Conservation (phyloP, 1,140 invertebrate genomes). For the Berghia stephanieae region DNA sequence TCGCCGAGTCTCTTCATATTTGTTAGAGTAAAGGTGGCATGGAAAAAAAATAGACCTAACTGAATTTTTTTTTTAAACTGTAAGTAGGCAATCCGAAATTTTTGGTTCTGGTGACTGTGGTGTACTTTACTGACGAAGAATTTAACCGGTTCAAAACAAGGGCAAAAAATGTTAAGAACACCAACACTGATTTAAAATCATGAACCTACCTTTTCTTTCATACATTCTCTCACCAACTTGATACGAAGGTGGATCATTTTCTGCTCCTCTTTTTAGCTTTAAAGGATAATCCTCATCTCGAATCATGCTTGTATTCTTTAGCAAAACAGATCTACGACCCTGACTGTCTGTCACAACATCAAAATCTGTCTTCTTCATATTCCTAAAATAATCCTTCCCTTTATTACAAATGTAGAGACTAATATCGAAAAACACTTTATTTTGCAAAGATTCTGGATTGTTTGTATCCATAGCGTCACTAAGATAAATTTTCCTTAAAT, state of each 20-base stretch:
- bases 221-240: constrained; percentile 58
- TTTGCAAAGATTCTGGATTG: constrained; percentile 55
- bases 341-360: constrained; percentile 50
- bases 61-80: no score
- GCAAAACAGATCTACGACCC: constrained; percentile 56
- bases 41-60: background rate
- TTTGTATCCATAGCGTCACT: constrained; percentile 52
- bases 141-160: background rate
- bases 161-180: background rate
- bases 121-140: background rate
- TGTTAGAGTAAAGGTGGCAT: background rate
- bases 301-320: constrained; percentile 40
- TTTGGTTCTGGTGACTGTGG: background rate
- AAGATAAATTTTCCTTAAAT: constrained; percentile 56
- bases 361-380: constrained; percentile 60
- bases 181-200: background rate
- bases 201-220: constrained; percentile 53
- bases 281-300: constrained; percentile 22
- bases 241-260: constrained; percentile 42
- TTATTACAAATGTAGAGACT: constrained; percentile 57
- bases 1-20: no score
- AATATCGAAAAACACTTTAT: constrained; percentile 60
- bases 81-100: no score
- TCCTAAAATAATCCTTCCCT: constrained; percentile 55
- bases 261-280: constrained; percentile 47